phyloP scores from a whole-genome alignment of 2,888 invertebrate genomes.

The Cylloceria caligata region DNA sequence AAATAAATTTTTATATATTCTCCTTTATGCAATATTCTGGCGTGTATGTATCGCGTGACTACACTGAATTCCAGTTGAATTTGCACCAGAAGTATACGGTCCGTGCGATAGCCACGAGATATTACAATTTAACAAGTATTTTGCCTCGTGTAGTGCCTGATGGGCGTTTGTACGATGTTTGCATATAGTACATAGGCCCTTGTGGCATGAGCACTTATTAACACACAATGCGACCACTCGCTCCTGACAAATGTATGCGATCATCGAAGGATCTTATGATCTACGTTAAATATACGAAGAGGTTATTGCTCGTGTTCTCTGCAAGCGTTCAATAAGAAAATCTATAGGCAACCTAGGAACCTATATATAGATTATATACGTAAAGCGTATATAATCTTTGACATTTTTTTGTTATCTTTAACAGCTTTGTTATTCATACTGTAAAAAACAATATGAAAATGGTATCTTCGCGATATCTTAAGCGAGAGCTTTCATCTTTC shows the following conservation, averaged over 20 bases:
- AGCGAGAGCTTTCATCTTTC: too few species aligned
- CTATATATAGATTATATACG: too few species aligned
- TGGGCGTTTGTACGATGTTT: background rate
- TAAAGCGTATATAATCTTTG: too few species aligned
- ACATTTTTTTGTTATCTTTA: too few species aligned
- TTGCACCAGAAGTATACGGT: background rate
- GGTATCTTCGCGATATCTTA: too few species aligned
- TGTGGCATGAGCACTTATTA: background rate
- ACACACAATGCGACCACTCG: too few species aligned
- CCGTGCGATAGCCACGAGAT: background rate
- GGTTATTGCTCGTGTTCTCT: background rate
- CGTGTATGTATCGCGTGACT: constrained; percentile 9
- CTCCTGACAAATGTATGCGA: background rate
- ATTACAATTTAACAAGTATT: background rate
- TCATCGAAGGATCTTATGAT: background rate
- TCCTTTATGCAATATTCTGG: background rate
- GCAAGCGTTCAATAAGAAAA: too few species aligned
- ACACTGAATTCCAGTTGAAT: background rate
- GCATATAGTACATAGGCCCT: background rate
- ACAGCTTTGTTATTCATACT: too few species aligned
- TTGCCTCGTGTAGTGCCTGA: background rate
- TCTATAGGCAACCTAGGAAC: too few species aligned
- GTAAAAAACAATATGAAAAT: too few species aligned
- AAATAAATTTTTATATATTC: background rate
- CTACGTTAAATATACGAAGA: background rate